Conservation (phyloP, 2,888 invertebrate genomes). For the Monochamus alternatus region DNA sequence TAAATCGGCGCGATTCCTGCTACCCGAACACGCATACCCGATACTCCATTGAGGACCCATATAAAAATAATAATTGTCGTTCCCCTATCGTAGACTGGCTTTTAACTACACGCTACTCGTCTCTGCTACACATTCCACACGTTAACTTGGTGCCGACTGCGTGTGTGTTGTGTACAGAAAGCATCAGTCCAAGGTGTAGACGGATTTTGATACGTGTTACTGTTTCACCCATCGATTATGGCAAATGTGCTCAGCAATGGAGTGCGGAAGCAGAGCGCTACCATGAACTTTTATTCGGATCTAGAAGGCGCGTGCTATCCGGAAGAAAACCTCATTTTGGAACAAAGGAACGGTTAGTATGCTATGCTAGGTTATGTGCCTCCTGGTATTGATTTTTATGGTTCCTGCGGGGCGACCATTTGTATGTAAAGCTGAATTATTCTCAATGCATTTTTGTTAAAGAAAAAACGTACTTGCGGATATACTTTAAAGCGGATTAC, state of each 20-base stretch:
- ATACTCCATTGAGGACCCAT: slow-evolving; percentile 29
- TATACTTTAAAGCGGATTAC: too few species aligned
- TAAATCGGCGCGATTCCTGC: slow-evolving; percentile 47
- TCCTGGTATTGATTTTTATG: slow-evolving; percentile 43
- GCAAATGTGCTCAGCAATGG: slow-evolving; percentile 61
- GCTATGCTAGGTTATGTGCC: slow-evolving; percentile 47
- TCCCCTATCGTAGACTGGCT: slow-evolving; percentile 23
- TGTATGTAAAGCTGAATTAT: too few species aligned
- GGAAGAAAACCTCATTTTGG: slow-evolving; percentile 52
- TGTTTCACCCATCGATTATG: slow-evolving; percentile 46
- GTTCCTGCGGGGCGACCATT: too few species aligned
- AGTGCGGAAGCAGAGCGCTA: slow-evolving; percentile 56
- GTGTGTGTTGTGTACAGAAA: slow-evolving; percentile 18
- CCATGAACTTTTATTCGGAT: slow-evolving; percentile 61
- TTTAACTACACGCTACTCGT: not conserved
- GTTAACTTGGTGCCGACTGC: slow-evolving; percentile 30
- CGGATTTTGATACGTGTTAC: slow-evolving; percentile 35
- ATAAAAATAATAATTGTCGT: slow-evolving; percentile 36
- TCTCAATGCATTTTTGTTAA: too few species aligned
- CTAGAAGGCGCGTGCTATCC: slow-evolving; percentile 59
- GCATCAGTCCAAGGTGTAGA: slow-evolving; percentile 12
- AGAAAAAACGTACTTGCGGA: too few species aligned
- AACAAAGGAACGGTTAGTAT: slow-evolving; percentile 63
- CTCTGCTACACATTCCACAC: slow-evolving; percentile 8
- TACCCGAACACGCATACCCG: slow-evolving; percentile 32